Evolutionary conservation across 1,140 invertebrate genomes (phyloP).

Genomic region (Drosophila nigrodunni): DNA sequence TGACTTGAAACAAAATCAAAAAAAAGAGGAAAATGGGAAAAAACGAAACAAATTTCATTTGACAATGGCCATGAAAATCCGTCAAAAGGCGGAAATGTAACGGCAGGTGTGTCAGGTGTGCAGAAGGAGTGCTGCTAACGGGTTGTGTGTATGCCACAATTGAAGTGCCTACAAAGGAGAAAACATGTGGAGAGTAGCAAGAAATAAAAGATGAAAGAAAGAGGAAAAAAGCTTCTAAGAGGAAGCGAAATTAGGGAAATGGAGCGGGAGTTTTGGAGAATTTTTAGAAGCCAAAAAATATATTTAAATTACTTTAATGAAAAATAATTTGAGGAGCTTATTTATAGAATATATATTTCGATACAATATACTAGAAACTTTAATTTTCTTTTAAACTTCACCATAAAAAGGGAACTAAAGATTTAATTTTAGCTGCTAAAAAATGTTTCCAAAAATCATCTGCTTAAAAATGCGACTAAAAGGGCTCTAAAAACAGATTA

Average conservation of each 20-base stretch:
- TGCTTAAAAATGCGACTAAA: too few relatives aligned
- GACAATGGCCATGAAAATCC: slow-evolving; percentile 48
- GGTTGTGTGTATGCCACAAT: background rate
- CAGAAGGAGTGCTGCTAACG: background rate
- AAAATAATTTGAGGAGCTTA: too few relatives aligned
- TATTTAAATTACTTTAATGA: too few relatives aligned
- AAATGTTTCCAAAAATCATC: too few relatives aligned
- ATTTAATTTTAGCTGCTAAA: too few relatives aligned
- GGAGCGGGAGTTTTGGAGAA: background rate
- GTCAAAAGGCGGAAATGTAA: slow-evolving; percentile 29
- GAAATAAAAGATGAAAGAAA: background rate
- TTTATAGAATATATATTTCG: too few relatives aligned
- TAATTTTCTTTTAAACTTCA: too few relatives aligned
- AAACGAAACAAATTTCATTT: slow-evolving; percentile 25
- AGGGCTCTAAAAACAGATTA: too few relatives aligned
- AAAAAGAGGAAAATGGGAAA: background rate
- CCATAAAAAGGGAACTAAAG: too few relatives aligned
- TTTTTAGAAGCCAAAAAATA: too few relatives aligned
- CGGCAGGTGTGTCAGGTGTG: background rate
- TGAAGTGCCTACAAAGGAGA: slow-evolving; percentile 8
- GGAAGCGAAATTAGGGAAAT: background rate
- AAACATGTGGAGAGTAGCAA: too few relatives aligned
- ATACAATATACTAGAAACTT: too few relatives aligned
- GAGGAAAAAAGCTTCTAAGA: background rate
- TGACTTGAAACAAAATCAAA: slow-evolving; percentile 63